Evolutionary conservation across 2,113 vertebrate species (phyloP).

Genomic region (Percina caprodes): DNA sequence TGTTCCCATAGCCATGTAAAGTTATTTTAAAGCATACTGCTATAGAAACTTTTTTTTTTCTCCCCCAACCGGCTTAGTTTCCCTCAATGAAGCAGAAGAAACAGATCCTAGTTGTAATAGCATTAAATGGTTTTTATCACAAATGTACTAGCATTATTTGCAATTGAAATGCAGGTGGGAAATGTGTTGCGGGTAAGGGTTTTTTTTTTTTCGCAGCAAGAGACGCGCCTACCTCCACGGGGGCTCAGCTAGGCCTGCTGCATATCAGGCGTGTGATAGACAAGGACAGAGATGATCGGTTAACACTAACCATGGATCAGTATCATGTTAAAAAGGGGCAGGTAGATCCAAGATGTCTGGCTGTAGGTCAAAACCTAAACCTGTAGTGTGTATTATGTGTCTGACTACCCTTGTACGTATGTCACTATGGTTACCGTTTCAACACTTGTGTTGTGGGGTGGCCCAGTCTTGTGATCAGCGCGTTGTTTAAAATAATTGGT

Average conservation of each 20-base stretch:
- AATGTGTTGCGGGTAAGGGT: constrained; percentile 26
- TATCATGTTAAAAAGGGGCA: neutral
- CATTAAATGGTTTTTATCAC: constrained; percentile 47
- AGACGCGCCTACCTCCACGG: constrained; percentile 62
- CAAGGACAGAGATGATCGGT: constrained; percentile 22
- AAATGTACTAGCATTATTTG: constrained; percentile 56
- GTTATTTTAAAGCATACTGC: constrained; percentile 51
- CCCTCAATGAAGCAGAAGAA: constrained; percentile 35
- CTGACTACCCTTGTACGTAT: constrained; percentile 45
- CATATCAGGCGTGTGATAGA: constrained; percentile 31
- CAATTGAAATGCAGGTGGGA: constrained; percentile 52
- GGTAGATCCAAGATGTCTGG: constrained; percentile 47
- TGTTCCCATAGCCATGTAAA: constrained; percentile 56
- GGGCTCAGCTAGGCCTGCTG: constrained; percentile 43
- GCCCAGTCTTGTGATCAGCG: constrained; percentile 55
- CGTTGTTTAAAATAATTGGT: constrained; percentile 73
- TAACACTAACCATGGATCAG: constrained; percentile 66
- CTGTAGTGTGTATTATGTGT: constrained; percentile 51
- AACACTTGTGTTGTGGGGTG: constrained; percentile 30
- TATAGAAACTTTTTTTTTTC: constrained; percentile 6
- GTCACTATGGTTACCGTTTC: constrained; percentile 68
- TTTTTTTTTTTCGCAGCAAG: constrained; percentile 38
- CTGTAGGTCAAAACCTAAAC: constrained; percentile 59
- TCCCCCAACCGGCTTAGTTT: constrained; percentile 39
- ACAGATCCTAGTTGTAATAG: constrained; percentile 26